Conservation (phyloP, 2,113 vertebrate species). For the Mohoua ochrocephala region DNA sequence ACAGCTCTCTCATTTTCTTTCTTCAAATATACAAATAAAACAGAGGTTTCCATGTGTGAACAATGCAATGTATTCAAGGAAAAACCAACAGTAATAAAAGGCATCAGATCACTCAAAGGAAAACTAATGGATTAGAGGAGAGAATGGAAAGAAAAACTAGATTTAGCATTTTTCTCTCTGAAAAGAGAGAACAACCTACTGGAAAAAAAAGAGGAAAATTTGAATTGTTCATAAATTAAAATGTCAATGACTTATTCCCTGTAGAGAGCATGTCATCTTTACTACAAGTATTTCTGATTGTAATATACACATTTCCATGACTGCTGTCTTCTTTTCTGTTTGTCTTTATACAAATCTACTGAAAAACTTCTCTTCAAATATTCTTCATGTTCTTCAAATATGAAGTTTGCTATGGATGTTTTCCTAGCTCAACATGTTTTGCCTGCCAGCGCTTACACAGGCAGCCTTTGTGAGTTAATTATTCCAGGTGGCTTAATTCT, state of each 20-base stretch:
- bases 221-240: background rate
- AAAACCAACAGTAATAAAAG: background rate
- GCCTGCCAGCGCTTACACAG: slow-evolving; percentile 1
- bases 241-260: background rate
- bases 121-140: background rate
- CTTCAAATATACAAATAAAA: background rate
- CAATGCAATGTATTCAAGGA: background rate
- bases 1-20: background rate
- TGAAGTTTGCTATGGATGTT: background rate
- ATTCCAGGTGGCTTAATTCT: slow-evolving; percentile 31
- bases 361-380: background rate
- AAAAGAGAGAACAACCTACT: background rate
- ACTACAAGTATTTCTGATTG: background rate
- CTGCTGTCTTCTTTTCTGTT: background rate
- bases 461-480: slow-evolving; percentile 29
- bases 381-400: background rate
- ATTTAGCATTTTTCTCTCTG: background rate
- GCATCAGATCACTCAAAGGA: background rate
- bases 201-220: background rate
- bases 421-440: slow-evolving; percentile 1
- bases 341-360: background rate
- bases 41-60: background rate
- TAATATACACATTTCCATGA: background rate
- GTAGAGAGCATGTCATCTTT: background rate
- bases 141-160: background rate